Conservation (phyloP, 2,113 vertebrate genomes). For the Burhinus bistriatus region DNA sequence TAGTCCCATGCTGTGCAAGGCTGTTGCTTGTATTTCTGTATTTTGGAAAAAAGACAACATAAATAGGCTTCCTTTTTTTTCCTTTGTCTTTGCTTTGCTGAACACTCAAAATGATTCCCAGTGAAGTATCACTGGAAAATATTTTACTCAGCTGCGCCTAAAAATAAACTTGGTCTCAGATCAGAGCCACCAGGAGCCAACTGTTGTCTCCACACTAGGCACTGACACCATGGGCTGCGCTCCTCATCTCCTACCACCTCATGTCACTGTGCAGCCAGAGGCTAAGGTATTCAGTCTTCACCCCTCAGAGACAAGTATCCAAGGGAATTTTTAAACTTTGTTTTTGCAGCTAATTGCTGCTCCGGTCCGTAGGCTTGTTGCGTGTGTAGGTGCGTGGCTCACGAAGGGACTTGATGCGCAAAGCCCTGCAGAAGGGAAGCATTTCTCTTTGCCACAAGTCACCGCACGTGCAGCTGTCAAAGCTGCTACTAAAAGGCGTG, state of each 20-base stretch:
- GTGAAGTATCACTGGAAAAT: slow-evolving; percentile 8
- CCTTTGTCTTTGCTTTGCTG: background rate
- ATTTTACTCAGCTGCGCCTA: slow-evolving; percentile 6
- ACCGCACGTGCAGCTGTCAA: background rate
- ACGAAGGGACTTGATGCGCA: background rate
- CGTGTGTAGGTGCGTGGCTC: background rate
- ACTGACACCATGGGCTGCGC: background rate
- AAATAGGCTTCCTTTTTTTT: background rate
- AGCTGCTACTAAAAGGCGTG: background rate
- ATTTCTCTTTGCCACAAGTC: background rate
- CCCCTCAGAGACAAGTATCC: background rate
- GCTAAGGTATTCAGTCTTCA: background rate
- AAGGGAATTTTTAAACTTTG: background rate
- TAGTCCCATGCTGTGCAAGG: background rate
- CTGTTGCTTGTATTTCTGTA: background rate
- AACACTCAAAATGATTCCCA: background rate
- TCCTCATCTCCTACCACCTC: background rate
- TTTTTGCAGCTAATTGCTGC: background rate
- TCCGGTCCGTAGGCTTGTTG: background rate
- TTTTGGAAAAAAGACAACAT: background rate
- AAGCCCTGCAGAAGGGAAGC: background rate
- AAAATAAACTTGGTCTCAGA: slow-evolving; percentile 23
- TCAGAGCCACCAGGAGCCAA: background rate
- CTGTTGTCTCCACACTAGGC: background rate
- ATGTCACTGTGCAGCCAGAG: background rate